These are phyloP conservation scores for Chrysomallon squamiferum DNA, from an alignment of 1,140 invertebrate species.

Conservation along the genomic window DNA sequence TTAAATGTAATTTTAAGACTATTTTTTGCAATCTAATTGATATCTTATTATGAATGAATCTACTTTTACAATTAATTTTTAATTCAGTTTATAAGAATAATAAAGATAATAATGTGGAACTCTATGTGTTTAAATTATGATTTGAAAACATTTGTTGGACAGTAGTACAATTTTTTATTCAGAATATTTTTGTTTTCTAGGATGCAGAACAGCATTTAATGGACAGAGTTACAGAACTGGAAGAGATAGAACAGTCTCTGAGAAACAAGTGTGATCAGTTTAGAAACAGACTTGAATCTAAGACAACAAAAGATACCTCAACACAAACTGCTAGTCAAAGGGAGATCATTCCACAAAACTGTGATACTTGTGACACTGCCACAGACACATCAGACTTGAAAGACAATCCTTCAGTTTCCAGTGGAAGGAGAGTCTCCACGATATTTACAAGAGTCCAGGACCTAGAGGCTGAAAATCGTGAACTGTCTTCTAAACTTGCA, in stretches of 20 bases:
- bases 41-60: too few relatives aligned
- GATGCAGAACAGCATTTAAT: slow-evolving; percentile 29
- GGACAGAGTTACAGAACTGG: slow-evolving; percentile 36
- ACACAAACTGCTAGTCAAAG: slow-evolving; percentile 3
- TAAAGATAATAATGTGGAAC: too few relatives aligned
- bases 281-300: background rate
- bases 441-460: slow-evolving; percentile 45
- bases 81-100: too few relatives aligned
- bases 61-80: too few relatives aligned
- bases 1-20: too few relatives aligned
- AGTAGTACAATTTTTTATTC: too few relatives aligned
- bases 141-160: too few relatives aligned
- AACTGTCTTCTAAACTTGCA: slow-evolving; percentile 27
- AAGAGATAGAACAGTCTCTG: slow-evolving; percentile 23
- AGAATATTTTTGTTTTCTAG: too few relatives aligned
- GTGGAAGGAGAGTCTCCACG: slow-evolving; percentile 29
- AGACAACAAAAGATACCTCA: background rate
- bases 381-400: slow-evolving; percentile 13
- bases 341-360: background rate
- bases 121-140: too few relatives aligned
- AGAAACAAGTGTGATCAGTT: slow-evolving; percentile 13
- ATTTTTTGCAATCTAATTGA: too few relatives aligned
- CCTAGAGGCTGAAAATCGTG: slow-evolving; percentile 44
- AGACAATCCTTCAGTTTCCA: background rate
- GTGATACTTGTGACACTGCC: slow-evolving; percentile 3